Evolutionary conservation across 2,888 invertebrate genomes (phyloP).

Genomic region (Epiblema foenella): DNA sequence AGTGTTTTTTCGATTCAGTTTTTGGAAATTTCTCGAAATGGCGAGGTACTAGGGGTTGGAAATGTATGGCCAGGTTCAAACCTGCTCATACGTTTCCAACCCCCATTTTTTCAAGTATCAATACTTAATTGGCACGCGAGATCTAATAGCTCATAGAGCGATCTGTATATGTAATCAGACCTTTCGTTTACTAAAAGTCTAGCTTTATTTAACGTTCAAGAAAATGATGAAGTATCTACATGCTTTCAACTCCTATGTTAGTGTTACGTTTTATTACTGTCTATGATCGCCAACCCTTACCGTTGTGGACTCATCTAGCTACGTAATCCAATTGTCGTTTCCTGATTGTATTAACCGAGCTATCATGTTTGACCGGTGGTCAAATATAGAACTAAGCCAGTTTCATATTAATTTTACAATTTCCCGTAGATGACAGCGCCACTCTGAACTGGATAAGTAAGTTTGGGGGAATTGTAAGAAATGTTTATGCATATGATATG

Average conservation of each 20-base stretch:
- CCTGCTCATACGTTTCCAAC: no score
- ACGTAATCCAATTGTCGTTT: constrained; percentile 78
- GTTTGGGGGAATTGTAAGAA: constrained; percentile 25
- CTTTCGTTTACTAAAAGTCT: no score
- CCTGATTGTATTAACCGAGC: constrained; percentile 67
- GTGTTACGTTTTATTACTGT: constrained; percentile 4
- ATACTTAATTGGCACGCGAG: no score
- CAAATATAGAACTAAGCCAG: constrained; percentile 14
- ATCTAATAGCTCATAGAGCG: no score
- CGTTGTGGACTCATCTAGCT: constrained; percentile 43
- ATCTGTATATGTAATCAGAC: no score
- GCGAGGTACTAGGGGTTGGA: no score
- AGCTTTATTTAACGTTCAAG: no score
- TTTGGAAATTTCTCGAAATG: no score
- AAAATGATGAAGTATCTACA: no score
- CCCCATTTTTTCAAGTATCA: no score
- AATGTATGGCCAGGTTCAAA: no score
- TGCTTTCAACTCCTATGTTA: background rate
- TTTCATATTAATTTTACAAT: background rate
- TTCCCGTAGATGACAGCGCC: constrained; percentile 28
- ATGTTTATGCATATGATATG: constrained; percentile 36
- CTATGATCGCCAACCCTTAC: constrained; percentile 40
- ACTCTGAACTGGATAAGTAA: background rate
- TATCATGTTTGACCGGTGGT: constrained; percentile 29
- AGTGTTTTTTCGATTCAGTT: no score